A percentile compares a stretch with the other conserved stretches of the same genome.
Evolutionary conservation across 2,113 vertebrate species (phyloP).

Genomic region (Emydocephalus ijimae): DNA sequence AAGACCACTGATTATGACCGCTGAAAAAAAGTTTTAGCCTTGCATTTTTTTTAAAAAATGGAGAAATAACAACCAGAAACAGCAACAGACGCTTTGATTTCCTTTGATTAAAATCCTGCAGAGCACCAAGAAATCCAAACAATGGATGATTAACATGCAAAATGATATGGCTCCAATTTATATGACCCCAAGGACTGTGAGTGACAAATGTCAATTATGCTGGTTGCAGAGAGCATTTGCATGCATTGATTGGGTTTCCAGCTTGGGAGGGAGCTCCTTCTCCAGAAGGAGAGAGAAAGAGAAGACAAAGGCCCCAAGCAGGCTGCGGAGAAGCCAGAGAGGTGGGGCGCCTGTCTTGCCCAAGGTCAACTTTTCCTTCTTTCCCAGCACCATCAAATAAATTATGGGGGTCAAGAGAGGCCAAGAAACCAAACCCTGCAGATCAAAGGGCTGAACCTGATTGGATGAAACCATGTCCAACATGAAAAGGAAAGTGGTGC

Average conservation of each 20-base stretch:
- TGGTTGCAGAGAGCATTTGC: neutral
- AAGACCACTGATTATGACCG: neutral
- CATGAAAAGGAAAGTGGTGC: slow-evolving; percentile 1
- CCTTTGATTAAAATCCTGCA: slow-evolving; percentile 29
- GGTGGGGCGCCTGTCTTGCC: neutral
- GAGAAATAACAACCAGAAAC: neutral
- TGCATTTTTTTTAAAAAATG: neutral
- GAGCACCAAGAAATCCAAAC: slow-evolving; percentile 20
- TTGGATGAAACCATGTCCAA: neutral
- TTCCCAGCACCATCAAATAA: rapidly evolving
- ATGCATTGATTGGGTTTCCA: slow-evolving; percentile 26
- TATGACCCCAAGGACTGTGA: slow-evolving; percentile 37
- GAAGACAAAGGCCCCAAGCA: neutral
- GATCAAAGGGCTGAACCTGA: slow-evolving; percentile 15
- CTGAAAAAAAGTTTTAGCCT: neutral
- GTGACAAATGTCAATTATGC: slow-evolving; percentile 43
- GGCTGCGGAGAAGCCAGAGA: neutral
- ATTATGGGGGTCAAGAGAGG: neutral
- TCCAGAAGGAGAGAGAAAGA: neutral
- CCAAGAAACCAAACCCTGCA: neutral
- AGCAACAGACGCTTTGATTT: neutral
- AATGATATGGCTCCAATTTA: slow-evolving; percentile 48
- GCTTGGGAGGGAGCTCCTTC: slow-evolving; percentile 38
- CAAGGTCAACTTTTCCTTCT: rapidly evolving
- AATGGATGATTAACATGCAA: slow-evolving; percentile 47